phyloP scores from a whole-genome alignment of 1,140 invertebrate species.

The Eulimnadia texana region DNA sequence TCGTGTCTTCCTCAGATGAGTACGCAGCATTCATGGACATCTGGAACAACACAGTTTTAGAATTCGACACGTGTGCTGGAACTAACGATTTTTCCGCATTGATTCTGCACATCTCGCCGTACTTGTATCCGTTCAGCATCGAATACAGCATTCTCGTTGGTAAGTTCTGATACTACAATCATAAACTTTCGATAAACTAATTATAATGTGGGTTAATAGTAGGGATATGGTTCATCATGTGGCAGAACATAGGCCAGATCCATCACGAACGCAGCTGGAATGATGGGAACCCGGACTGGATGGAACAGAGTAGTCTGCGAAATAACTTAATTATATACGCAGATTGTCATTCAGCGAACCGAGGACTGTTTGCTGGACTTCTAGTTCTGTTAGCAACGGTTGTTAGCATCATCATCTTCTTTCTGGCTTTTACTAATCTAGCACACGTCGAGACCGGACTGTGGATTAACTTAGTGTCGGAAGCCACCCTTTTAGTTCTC shows the following conservation, averaged over 20 bases:
- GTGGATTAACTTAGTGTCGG: slow-evolving; percentile 23
- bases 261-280: slow-evolving; percentile 21
- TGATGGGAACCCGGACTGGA: slow-evolving; percentile 18
- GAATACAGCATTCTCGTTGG: slow-evolving; percentile 56
- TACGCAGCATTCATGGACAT: slow-evolving; percentile 16
- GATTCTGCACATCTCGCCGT: slow-evolving; percentile 40
- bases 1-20: neutral
- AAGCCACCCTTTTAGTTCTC: slow-evolving; percentile 28
- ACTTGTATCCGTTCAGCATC: slow-evolving; percentile 55
- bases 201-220: slow-evolving; percentile 34
- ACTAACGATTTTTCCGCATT: slow-evolving; percentile 36
- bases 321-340: slow-evolving; percentile 47
- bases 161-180: slow-evolving; percentile 32
- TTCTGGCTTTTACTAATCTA: slow-evolving; percentile 42
- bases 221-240: slow-evolving; percentile 53
- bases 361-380: slow-evolving; percentile 49
- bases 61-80: slow-evolving; percentile 24
- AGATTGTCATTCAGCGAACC: slow-evolving; percentile 55
- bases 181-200: neutral
- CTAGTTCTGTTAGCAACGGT: slow-evolving; percentile 44
- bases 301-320: slow-evolving; percentile 20
- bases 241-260: slow-evolving; percentile 50
- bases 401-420: slow-evolving; percentile 50
- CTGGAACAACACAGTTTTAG: slow-evolving; percentile 20
- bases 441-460: slow-evolving; percentile 23